Evolutionary conservation across 2,113 vertebrate genomes (phyloP).

Genomic region (Poeciliopsis retropinna): DNA sequence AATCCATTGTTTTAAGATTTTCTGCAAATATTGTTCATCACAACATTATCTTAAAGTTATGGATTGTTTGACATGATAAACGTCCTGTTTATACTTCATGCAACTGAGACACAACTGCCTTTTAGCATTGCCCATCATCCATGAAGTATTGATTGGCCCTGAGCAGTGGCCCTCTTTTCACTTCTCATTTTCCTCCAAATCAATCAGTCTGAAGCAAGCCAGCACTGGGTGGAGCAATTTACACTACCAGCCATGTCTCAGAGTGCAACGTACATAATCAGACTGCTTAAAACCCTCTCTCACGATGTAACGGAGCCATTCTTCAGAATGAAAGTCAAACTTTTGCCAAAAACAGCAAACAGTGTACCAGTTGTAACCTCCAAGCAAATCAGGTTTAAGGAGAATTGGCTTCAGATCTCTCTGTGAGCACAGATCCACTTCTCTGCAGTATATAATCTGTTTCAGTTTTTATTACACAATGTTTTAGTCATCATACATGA

Average conservation of each 20-base stretch:
- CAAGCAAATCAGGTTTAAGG: conserved; percentile 57
- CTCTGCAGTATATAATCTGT: conserved; percentile 10
- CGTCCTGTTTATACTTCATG: conserved; percentile 51
- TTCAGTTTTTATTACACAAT: conserved; percentile 5
- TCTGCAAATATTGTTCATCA: conserved; percentile 42
- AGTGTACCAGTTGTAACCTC: conserved; percentile 47
- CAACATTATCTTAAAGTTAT: conserved; percentile 37
- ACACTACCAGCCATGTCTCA: conserved; percentile 65
- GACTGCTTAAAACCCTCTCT: conserved; percentile 48
- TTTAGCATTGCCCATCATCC: conserved; percentile 42
- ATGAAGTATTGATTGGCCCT: conserved; percentile 35
- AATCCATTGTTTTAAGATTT: conserved; percentile 39
- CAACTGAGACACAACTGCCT: conserved; percentile 27
- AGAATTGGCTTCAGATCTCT: conserved; percentile 36
- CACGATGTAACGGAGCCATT: conserved; percentile 36
- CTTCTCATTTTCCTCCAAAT: conserved; percentile 33
- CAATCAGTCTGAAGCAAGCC: conserved; percentile 51
- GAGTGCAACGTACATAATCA: conserved; percentile 54
- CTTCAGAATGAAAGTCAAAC: conserved; percentile 39
- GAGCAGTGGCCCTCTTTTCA: conserved; percentile 17
- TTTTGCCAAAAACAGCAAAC: conserved; percentile 60
- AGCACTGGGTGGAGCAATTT: conserved; percentile 27
- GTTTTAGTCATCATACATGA: conserved; percentile 3
- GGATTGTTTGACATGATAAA: conserved; percentile 40
- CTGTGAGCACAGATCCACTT: conserved; percentile 19